Evolutionary conservation across 2,888 invertebrate genomes (phyloP).

Genomic region (Eumerus sabulonum): DNA sequence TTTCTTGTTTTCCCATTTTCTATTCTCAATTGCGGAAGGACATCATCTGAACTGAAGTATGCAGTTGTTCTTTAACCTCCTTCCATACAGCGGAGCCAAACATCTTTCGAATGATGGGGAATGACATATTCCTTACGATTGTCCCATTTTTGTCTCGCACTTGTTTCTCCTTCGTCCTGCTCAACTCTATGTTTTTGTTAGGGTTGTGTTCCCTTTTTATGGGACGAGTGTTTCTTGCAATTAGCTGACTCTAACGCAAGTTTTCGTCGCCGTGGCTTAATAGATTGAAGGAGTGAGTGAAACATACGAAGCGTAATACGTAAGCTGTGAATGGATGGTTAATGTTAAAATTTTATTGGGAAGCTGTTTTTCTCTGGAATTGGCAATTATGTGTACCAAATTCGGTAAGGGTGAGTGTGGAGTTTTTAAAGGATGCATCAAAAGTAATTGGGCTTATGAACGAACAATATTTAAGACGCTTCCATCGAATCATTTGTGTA

Average conservation of each 20-base stretch:
- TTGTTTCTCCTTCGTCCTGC: background rate
- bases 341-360: slow-evolving; percentile 41
- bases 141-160: background rate
- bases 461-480: too few relatives aligned
- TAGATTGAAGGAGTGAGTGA: background rate
- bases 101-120: slow-evolving; percentile 55
- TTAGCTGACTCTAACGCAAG: slow-evolving; percentile 62
- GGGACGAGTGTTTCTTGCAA: slow-evolving; percentile 57
- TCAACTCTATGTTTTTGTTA: background rate
- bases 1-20: too few relatives aligned
- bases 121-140: slow-evolving; percentile 40
- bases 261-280: slow-evolving; percentile 54
- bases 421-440: background rate
- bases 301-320: slow-evolving; percentile 11
- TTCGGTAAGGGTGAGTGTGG: slow-evolving; percentile 28
- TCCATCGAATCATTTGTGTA: too few relatives aligned
- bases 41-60: slow-evolving; percentile 59
- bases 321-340: slow-evolving; percentile 33
- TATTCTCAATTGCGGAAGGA: slow-evolving; percentile 60
- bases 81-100: slow-evolving; percentile 38
- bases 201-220: slow-evolving; percentile 23
- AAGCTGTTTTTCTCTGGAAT: slow-evolving; percentile 52
- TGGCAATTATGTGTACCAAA: slow-evolving; percentile 49
- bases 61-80: slow-evolving; percentile 45
- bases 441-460: too few relatives aligned